A percentile compares a stretch with the other conserved stretches of the same genome.
These are phyloP conservation scores for Triplophysa siluroides DNA, from an alignment of 2,113 vertebrate genomes.

Conservation along the genomic window DNA sequence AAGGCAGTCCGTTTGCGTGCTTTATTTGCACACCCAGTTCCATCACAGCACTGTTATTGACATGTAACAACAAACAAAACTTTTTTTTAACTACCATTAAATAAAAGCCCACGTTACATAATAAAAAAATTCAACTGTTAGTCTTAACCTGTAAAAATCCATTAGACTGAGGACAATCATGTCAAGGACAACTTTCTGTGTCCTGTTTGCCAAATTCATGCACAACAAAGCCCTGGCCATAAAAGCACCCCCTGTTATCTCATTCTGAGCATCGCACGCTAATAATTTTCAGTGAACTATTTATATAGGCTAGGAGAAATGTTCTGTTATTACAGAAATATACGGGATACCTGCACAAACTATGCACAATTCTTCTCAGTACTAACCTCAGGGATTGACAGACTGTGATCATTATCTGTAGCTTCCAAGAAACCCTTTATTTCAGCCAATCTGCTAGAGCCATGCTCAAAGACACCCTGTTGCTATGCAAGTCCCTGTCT, in stretches of 20 bases:
- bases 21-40: background rate
- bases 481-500: constrained; percentile 65
- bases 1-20: background rate
- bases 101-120: constrained; percentile 45
- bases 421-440: constrained; percentile 41
- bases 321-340: background rate
- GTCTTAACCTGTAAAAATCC: constrained; percentile 44
- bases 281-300: constrained; percentile 62
- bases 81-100: constrained; percentile 29
- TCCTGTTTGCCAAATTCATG: constrained; percentile 62
- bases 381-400: background rate
- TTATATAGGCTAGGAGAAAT: background rate
- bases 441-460: constrained; percentile 45
- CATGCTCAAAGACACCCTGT: constrained; percentile 47
- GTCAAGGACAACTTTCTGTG: constrained; percentile 38
- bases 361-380: background rate
- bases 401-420: constrained; percentile 38
- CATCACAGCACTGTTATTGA: background rate
- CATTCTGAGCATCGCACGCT: constrained; percentile 54
- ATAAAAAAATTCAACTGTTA: constrained; percentile 22
- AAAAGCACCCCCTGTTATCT: constrained; percentile 65
- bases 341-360: background rate
- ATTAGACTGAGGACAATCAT: constrained; percentile 59
- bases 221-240: constrained; percentile 66
- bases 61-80: background rate